Conservation (phyloP, 2,888 invertebrate species). For the Drosophila paramelanica region DNA sequence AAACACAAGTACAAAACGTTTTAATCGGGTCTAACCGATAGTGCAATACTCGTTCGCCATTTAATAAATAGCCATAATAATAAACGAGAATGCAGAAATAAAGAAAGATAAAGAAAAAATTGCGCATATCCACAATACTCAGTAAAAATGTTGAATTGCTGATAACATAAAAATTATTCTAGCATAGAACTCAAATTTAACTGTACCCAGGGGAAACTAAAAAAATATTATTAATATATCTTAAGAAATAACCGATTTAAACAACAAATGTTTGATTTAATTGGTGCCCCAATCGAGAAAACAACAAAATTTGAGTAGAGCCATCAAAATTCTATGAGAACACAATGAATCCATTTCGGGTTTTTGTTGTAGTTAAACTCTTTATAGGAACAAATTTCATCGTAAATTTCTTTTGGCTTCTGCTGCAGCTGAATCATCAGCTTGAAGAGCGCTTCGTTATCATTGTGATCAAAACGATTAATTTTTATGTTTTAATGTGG, state of each 20-base stretch:
- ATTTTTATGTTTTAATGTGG: conserved; percentile 58
- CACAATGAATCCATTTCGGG: conserved; percentile 5
- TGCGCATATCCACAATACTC: too few relatives aligned
- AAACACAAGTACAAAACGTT: too few relatives aligned
- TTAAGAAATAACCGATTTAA: not conserved
- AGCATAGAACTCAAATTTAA: not conserved
- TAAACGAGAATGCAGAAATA: too few relatives aligned
- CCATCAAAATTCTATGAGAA: conserved; percentile 14
- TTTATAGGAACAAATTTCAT: conserved; percentile 4
- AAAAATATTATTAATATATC: not conserved
- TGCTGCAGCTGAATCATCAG: conserved; percentile 64
- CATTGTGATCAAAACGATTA: conserved; percentile 65
- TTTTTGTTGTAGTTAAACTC: conserved; percentile 25
- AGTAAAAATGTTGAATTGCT: not conserved
- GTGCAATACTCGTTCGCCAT: too few relatives aligned
- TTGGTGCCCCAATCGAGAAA: conserved; percentile 14
- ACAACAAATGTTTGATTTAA: conserved; percentile 32
- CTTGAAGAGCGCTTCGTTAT: conserved; percentile 54
- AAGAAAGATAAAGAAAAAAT: too few relatives aligned
- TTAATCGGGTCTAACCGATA: too few relatives aligned
- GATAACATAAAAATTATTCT: not conserved
- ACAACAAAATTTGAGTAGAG: not conserved
- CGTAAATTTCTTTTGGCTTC: conserved; percentile 28
- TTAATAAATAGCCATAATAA: too few relatives aligned
- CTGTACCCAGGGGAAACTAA: not conserved